A percentile compares a stretch with the other conserved stretches of the same genome.
Evolutionary conservation across 37 sponge, comb jelly and placozoan genomes (phyloP).

Genomic region (Agelas oroides): DNA sequence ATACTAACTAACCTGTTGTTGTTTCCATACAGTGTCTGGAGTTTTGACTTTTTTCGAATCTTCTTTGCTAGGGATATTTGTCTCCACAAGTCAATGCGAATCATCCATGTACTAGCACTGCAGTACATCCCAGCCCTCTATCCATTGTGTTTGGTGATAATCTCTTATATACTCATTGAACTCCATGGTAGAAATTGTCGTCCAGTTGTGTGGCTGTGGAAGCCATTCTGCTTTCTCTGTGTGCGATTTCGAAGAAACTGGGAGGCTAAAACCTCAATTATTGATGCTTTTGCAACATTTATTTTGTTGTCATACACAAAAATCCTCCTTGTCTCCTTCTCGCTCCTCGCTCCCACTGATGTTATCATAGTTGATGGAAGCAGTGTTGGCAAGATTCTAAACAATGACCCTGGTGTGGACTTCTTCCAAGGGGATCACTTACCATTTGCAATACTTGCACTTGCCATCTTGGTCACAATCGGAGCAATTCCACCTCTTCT

Average conservation of each 20-base stretch:
- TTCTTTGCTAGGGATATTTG: not conserved
- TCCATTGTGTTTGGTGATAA: conserved; percentile 9
- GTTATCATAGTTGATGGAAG: not conserved
- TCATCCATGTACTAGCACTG: conserved; percentile 31
- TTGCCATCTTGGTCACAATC: conserved; percentile 13
- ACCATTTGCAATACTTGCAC: conserved; percentile 17
- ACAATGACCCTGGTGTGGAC: conserved; percentile 41
- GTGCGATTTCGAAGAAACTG: conserved; percentile 38
- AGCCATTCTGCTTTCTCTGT: conserved; percentile 43
- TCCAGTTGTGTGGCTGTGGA: conserved; percentile 44
- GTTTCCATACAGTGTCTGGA: conserved; percentile 42
- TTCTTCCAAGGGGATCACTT: conserved; percentile 24
- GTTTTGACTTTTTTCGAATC: conserved; percentile 33
- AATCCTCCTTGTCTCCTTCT: conserved; percentile 21
- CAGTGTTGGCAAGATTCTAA: not conserved
- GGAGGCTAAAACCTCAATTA: conserved; percentile 45
- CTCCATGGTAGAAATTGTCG: conserved; percentile 45
- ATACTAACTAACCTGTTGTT: not conserved
- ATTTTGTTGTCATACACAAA: conserved; percentile 57
- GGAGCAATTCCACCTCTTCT: conserved; percentile 43
- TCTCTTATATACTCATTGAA: conserved; percentile 27
- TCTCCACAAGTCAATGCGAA: not conserved
- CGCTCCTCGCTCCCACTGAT: conserved; percentile 7
- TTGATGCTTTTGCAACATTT: conserved; percentile 62
- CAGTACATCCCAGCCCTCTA: conserved; percentile 42